Conservation (phyloP, 2,888 invertebrate genomes). For the Syrphus vitripennis region DNA sequence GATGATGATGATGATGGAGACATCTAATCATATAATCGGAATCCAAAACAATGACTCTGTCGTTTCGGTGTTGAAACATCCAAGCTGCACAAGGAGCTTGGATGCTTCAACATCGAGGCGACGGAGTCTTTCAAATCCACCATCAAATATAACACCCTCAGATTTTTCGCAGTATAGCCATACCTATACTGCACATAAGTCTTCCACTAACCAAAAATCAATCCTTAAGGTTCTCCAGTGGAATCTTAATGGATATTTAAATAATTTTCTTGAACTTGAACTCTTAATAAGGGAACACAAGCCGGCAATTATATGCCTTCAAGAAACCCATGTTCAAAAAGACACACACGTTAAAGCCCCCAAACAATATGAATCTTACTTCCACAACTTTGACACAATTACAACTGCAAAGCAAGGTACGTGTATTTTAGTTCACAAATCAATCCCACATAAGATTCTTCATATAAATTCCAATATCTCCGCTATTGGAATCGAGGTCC, state of each 20-base stretch:
- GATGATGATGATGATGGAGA: neutral
- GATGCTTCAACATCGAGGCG: neutral
- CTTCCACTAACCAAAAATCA: neutral
- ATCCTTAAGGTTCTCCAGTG: neutral
- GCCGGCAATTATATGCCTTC: neutral
- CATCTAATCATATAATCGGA: neutral
- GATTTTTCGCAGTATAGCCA: neutral
- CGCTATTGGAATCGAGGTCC: conserved; percentile 25
- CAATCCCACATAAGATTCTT: conserved; percentile 35
- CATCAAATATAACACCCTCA: neutral
- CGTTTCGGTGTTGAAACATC: neutral
- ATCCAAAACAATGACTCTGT: neutral
- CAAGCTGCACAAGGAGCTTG: neutral
- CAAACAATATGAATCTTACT: neutral
- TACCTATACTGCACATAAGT: neutral
- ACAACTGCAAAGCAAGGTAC: conserved; percentile 51
- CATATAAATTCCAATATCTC: neutral
- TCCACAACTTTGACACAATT: conserved; percentile 3
- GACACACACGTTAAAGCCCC: neutral
- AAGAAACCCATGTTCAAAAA: neutral
- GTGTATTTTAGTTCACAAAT: conserved; percentile 34
- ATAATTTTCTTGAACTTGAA: neutral
- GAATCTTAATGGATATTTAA: too few species aligned
- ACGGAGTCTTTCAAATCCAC: neutral
- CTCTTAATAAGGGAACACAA: neutral